Base-by-base conservation (phyloP, 2,888 invertebrate species). In the Eilema griseolum region DNA sequence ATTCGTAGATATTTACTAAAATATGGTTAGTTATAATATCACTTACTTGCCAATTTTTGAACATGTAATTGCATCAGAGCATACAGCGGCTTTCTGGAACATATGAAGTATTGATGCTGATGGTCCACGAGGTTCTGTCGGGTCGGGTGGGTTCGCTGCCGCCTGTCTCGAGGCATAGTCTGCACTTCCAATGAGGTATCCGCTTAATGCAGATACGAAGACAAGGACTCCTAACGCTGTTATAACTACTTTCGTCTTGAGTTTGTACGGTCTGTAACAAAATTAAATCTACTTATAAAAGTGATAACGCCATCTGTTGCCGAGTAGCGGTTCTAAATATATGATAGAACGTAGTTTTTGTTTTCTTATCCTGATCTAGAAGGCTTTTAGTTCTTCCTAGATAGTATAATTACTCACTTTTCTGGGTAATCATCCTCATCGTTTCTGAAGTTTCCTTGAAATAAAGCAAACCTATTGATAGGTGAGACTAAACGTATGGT, bases 11-110 rank as follows among this genome's bases (percentile, higher is more conserved):
- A 46, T 1, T 5, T 12, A 20, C 7, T 1, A 46, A 46, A 20
- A 20, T 46, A 20, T 46, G 20, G 7, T 20, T 20, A 56, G 28
- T 24, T 28, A 41, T 31, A 12, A 31, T n/a, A 4, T 2, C 7
- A 74, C 96, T 91, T 93, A 98, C 98, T 96, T 97, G 89, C 98
- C 98, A 80, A 98, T 96, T 75, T 95, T 89, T 4, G 98, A 98
- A 90, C 98, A 98, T 8, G 96, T 96, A 5, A 96, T 95, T 7
- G 97, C 97, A 87, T 98, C 98, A 0, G 98, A 97, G 86, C 97
- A 98, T 24, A 98, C 97, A 0, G 98, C 98, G 0, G 97, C 97
- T 63, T 93, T 96, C 72, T 96, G 95, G 89, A 97, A 98, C 0
- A 89, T 90, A 79, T 96, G 96, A n/a, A 97, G 92, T 61, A 89